Evolutionary conservation across 2,888 invertebrate genomes (phyloP).

Genomic region (Zaprionus bogoriensis): DNA sequence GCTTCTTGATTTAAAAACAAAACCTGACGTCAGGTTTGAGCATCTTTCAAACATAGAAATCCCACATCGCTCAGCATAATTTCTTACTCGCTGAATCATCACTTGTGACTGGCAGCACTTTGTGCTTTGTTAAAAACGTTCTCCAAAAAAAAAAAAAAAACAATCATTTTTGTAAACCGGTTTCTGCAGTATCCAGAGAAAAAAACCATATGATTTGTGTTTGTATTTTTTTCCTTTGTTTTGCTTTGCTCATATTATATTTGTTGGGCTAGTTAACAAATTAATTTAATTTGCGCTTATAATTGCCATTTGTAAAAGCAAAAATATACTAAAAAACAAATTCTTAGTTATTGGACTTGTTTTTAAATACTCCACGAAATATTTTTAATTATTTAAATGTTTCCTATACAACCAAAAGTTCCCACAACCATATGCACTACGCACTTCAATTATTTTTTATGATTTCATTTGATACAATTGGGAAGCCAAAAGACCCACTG

Average conservation of each 20-base stretch:
- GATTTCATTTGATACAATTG: not conserved
- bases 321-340: too few relatives aligned
- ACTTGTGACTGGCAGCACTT: constrained; percentile 2
- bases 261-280: too few relatives aligned
- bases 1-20: not conserved
- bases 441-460: too few relatives aligned
- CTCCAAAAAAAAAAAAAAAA: not conserved
- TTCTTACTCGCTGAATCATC: constrained; percentile 45
- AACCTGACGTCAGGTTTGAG: constrained; percentile 36
- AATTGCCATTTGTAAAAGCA: too few relatives aligned
- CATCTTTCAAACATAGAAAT: constrained; percentile 14
- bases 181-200: not conserved
- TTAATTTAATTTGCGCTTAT: too few relatives aligned
- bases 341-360: too few relatives aligned
- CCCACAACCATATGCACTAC: too few relatives aligned
- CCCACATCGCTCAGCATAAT: constrained; percentile 18
- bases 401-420: too few relatives aligned
- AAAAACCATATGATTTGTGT: not conserved
- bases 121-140: not conserved
- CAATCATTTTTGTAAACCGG: not conserved
- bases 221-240: not conserved
- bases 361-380: too few relatives aligned
- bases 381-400: too few relatives aligned
- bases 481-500: not conserved
- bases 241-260: not conserved